These are phyloP conservation scores for Callocephalon fimbriatum DNA, from an alignment of 2,113 vertebrate species.

Conservation along the genomic window DNA sequence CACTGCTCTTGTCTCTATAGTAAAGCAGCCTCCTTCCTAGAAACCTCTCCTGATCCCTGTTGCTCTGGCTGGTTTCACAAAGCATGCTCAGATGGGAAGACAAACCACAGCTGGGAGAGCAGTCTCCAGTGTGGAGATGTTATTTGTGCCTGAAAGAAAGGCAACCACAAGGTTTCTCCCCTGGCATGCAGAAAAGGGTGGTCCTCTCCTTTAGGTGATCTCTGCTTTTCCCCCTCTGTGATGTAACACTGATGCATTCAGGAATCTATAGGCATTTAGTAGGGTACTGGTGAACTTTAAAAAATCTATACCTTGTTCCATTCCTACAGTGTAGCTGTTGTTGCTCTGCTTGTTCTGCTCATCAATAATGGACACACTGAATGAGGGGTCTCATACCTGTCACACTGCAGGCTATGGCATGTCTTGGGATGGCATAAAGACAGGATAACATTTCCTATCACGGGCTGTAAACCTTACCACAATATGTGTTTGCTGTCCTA, in stretches of 20 bases:
- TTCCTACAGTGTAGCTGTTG: background rate
- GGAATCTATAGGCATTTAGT: background rate
- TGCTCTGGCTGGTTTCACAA: background rate
- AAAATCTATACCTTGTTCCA: background rate
- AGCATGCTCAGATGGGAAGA: background rate
- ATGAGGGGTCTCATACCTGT: background rate
- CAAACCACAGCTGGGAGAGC: accelerated
- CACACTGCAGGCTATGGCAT: background rate
- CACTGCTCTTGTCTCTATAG: background rate
- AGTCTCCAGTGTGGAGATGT: background rate
- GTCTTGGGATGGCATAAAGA: background rate
- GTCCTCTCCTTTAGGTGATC: background rate
- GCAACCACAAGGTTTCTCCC: background rate
- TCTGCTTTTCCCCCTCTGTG: accelerated
- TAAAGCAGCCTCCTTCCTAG: background rate
- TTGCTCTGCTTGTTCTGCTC: background rate
- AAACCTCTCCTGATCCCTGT: background rate
- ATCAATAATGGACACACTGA: background rate
- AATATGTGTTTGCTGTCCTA: background rate
- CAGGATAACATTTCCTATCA: background rate
- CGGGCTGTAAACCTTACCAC: background rate
- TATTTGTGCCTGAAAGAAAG: background rate
- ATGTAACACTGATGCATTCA: background rate
- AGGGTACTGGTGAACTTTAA: background rate
- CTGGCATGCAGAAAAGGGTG: background rate